phyloP scores from a whole-genome alignment of 2,113 vertebrate species.

The Siphamia tubifer region DNA sequence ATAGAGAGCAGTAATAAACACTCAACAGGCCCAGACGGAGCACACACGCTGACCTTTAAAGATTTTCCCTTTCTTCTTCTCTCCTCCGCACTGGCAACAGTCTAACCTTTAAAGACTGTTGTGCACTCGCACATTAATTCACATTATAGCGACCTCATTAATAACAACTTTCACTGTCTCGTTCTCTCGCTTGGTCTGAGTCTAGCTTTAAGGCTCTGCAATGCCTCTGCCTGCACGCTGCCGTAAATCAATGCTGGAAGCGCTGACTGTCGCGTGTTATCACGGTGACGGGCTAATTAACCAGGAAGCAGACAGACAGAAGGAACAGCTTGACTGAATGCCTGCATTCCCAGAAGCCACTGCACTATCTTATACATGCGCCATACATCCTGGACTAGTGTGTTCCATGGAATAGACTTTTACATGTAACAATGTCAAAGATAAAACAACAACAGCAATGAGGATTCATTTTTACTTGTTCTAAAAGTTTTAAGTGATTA shows the following conservation, averaged over 20 bases:
- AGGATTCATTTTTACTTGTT: background rate
- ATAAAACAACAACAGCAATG: background rate
- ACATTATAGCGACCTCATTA: conserved; percentile 83
- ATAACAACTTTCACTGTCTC: conserved; percentile 76
- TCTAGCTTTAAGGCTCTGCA: conserved; percentile 56
- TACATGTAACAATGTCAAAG: background rate
- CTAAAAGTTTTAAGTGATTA: too few relatives aligned
- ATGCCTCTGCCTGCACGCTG: conserved; percentile 51
- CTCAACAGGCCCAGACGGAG: conserved; percentile 68
- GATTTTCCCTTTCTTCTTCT: conserved; percentile 73
- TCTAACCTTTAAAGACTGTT: conserved; percentile 86
- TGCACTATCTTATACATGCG: conserved; percentile 2
- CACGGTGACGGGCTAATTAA: conserved; percentile 79
- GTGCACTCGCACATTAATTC: conserved; percentile 83
- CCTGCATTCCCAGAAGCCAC: conserved; percentile 29
- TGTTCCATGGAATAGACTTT: background rate
- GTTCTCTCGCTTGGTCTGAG: conserved; percentile 57
- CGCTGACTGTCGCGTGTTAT: conserved; percentile 71
- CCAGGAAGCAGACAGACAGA: conserved; percentile 69
- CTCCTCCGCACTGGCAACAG: conserved; percentile 66
- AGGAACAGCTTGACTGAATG: conserved; percentile 59
- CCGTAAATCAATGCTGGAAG: conserved; percentile 78
- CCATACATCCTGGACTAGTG: background rate
- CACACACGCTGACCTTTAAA: conserved; percentile 81
- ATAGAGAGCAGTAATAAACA: conserved; percentile 82